Percentiles rank a stretch among this genome's conserved stretches.
Evolutionary conservation across 53 echinoderm and acorn worm genomes (phyloP).

Genomic region (Holothuria scabra): DNA sequence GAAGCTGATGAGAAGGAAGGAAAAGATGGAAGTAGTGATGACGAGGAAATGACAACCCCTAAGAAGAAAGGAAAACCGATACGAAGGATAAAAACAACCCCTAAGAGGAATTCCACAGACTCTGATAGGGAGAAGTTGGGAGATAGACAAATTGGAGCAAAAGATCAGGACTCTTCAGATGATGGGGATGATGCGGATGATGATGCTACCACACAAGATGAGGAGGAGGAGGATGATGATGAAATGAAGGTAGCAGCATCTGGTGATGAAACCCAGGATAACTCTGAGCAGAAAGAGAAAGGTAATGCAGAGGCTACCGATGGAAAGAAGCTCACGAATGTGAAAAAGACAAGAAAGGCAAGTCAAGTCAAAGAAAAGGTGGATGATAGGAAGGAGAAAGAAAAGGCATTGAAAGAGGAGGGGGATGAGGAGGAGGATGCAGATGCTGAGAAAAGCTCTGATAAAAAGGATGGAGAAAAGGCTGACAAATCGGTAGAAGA

Average conservation of each 20-base stretch:
- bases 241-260: background rate
- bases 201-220: conserved; percentile 3
- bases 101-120: background rate
- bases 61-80: background rate
- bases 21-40: conserved; percentile 19
- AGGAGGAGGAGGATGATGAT: background rate
- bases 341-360: background rate
- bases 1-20: conserved; percentile 5
- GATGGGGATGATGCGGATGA: conserved; percentile 12
- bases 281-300: background rate
- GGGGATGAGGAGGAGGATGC: background rate
- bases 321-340: no score
- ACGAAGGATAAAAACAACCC: conserved; percentile 27
- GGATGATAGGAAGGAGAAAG: background rate
- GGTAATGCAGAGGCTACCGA: background rate
- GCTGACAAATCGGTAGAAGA: background rate
- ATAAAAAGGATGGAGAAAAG: conserved; percentile 17
- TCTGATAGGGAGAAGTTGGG: background rate
- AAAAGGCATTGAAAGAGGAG: background rate
- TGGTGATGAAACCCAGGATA: background rate
- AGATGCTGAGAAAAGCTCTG: background rate
- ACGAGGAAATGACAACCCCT: background rate
- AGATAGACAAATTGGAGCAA: no score
- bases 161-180: background rate
- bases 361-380: background rate